These are phyloP conservation scores for Probosciger aterrimus DNA, from an alignment of 2,113 vertebrate species.

Conservation along the genomic window DNA sequence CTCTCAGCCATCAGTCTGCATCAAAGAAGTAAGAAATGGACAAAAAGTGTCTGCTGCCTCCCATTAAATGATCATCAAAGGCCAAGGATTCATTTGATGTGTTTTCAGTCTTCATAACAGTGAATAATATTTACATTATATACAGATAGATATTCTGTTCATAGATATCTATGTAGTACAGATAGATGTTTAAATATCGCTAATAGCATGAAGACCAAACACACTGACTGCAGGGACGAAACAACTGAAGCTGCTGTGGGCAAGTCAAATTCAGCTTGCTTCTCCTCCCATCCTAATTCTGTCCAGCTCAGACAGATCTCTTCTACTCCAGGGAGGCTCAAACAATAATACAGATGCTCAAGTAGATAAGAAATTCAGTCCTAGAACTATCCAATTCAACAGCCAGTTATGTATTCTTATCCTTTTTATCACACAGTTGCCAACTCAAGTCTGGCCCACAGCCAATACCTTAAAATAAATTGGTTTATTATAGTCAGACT, in stretches of 20 bases:
- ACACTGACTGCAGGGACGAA: background rate
- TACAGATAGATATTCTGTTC: background rate
- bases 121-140: background rate
- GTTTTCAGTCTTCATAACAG: background rate
- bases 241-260: background rate
- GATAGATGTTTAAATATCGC: background rate
- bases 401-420: background rate
- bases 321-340: background rate
- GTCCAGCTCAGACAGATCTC: background rate
- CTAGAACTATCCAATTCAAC: background rate
- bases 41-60: background rate
- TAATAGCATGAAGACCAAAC: background rate
- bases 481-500: background rate
- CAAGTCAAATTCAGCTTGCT: background rate
- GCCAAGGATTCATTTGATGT: background rate
- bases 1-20: background rate
- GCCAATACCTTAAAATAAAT: background rate
- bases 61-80: background rate
- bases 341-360: background rate
- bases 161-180: background rate
- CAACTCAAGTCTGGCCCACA: background rate
- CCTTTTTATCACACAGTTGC: background rate
- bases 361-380: background rate
- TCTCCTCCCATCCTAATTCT: background rate
- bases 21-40: background rate